Conservation (phyloP, 1,140 invertebrate species). For the Ostrea denselamellosa region DNA sequence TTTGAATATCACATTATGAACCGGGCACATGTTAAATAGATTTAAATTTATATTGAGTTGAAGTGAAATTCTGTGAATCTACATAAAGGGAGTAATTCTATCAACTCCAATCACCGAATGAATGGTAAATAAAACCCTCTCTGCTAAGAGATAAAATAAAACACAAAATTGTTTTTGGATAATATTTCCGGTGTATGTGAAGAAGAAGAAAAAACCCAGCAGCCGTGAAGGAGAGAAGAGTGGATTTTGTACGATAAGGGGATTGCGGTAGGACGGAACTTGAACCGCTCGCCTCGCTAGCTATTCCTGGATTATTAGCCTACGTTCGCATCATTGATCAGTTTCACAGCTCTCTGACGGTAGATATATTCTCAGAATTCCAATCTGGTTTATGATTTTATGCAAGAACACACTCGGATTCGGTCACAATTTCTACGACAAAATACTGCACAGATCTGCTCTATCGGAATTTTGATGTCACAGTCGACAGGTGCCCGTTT, state of each 20-base stretch:
- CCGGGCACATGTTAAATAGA: too few relatives aligned
- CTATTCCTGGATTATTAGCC: slow-evolving; percentile 11
- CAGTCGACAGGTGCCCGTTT: not conserved
- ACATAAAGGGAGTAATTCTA: too few relatives aligned
- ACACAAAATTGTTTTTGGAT: not conserved
- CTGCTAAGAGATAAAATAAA: not conserved
- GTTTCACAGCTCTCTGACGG: not conserved
- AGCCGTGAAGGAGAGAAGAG: slow-evolving; percentile 12
- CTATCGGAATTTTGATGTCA: not conserved
- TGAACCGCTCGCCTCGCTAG: not conserved
- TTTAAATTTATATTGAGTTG: too few relatives aligned
- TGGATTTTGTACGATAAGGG: not conserved
- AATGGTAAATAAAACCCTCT: not conserved
- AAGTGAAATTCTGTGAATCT: too few relatives aligned
- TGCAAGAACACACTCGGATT: not conserved
- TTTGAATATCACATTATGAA: too few relatives aligned
- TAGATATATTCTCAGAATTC: slow-evolving; percentile 6
- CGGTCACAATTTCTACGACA: not conserved
- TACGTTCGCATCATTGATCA: not conserved
- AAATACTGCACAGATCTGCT: not conserved
- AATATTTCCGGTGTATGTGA: not conserved
- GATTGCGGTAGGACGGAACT: not conserved
- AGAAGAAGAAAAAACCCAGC: not conserved
- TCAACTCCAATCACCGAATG: too few relatives aligned
- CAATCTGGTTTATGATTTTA: not conserved